phyloP scores from a whole-genome alignment of 2,113 vertebrate species.

The Lynx canadensis region DNA sequence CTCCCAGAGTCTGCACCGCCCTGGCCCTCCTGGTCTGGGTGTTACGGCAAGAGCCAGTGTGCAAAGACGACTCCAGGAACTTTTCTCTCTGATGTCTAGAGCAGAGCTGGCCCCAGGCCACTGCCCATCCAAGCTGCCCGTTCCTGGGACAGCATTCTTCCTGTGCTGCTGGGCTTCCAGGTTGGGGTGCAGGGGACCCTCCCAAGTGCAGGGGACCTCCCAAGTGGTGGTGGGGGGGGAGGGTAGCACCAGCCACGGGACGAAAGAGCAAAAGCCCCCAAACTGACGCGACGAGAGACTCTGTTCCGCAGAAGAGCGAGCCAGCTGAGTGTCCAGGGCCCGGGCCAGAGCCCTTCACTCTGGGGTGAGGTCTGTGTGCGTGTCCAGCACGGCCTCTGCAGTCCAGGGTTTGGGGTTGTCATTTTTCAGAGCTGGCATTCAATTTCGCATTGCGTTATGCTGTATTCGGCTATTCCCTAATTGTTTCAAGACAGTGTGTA shows the following conservation, averaged over 20 bases:
- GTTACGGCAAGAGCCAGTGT: neutral
- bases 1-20: too few species aligned
- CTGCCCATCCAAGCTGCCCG: neutral
- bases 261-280: neutral
- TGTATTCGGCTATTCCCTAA: conserved; percentile 14
- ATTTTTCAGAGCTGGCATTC: neutral
- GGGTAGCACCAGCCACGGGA: neutral
- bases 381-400: neutral
- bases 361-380: neutral
- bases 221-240: too few species aligned
- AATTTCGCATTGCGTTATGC: conserved; percentile 9
- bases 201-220: too few species aligned
- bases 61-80: neutral
- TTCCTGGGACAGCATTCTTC: too few species aligned
- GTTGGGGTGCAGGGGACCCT: neutral
- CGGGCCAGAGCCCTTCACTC: neutral
- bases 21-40: neutral
- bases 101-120: neutral
- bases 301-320: fast-evolving
- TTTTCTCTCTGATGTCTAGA: neutral
- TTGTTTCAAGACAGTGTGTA: conserved; percentile 33
- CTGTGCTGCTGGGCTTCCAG: neutral
- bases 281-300: neutral
- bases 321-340: fast-evolving
- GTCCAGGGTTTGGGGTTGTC: neutral